Conservation (phyloP, 2,113 vertebrate species). For the Cyrtonyx montezumae region DNA sequence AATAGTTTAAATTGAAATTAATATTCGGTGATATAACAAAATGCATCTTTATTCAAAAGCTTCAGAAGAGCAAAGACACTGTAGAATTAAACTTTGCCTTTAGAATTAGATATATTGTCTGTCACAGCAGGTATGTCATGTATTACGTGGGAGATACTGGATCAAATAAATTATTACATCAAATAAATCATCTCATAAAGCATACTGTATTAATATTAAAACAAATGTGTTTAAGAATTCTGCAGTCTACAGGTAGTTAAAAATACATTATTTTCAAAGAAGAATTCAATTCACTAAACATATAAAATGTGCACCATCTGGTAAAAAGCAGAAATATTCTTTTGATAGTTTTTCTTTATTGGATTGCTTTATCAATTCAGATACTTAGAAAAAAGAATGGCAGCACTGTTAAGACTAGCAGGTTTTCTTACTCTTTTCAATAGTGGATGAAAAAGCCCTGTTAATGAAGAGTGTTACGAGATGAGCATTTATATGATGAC, state of each 20-base stretch:
- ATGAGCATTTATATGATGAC: slow-evolving; percentile 14
- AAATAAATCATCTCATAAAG: slow-evolving; percentile 55
- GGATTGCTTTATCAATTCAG: background rate
- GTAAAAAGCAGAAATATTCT: slow-evolving; percentile 4
- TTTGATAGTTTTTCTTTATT: background rate
- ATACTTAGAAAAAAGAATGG: background rate
- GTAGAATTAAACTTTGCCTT: slow-evolving; percentile 22
- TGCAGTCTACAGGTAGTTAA: background rate
- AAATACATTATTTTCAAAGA: slow-evolving; percentile 14
- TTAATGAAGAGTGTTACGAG: slow-evolving; percentile 21
- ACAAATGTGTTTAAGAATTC: slow-evolving; percentile 39
- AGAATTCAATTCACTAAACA: slow-evolving; percentile 32
- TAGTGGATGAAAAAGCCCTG: background rate
- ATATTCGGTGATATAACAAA: background rate
- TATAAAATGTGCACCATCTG: background rate
- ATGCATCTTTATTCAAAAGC: background rate
- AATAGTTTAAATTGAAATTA: slow-evolving; percentile 20
- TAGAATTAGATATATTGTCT: slow-evolving; percentile 33
- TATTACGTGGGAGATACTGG: background rate
- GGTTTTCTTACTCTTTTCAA: background rate
- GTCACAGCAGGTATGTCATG: background rate
- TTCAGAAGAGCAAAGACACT: slow-evolving; percentile 8
- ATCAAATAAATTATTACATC: slow-evolving; percentile 48
- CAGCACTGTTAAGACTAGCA: background rate
- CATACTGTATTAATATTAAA: slow-evolving; percentile 50